A percentile compares a stretch with the other conserved stretches of the same genome.
Conservation (phyloP, 35 echinoderm and acorn worm species). For the Chiridota heheva region DNA sequence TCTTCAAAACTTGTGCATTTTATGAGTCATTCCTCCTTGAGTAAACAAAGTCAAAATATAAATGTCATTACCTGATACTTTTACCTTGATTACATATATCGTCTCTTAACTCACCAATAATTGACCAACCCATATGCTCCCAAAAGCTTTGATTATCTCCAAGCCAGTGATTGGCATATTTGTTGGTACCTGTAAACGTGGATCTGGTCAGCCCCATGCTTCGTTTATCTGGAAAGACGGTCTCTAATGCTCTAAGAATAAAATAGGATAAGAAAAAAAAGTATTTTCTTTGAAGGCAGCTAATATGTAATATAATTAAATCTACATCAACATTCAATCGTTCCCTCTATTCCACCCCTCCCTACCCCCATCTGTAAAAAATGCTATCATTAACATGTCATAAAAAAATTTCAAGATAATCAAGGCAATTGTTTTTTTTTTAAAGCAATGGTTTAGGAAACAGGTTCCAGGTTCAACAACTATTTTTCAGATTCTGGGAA, state of each 20-base stretch:
- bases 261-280: background rate
- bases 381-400: too few relatives aligned
- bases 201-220: conserved; percentile 75
- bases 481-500: background rate
- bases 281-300: background rate
- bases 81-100: background rate
- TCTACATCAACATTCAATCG: background rate
- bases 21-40: too few relatives aligned
- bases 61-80: too few relatives aligned
- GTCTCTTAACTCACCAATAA: conserved; percentile 66
- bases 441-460: background rate
- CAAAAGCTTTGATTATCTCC: conserved; percentile 97
- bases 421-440: background rate
- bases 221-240: conserved; percentile 72
- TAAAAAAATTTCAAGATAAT: background rate
- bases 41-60: too few relatives aligned
- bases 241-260: conserved; percentile 55
- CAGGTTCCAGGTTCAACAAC: background rate
- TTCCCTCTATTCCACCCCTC: too few relatives aligned
- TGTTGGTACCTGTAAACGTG: conserved; percentile 64
- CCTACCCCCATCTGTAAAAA: too few relatives aligned
- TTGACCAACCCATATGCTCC: conserved; percentile 75
- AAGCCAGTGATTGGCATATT: conserved; percentile 87
- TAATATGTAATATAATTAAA: background rate
- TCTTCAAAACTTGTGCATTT: too few relatives aligned